phyloP scores from a whole-genome alignment of 2,113 vertebrate genomes.

The Python bivittatus region DNA sequence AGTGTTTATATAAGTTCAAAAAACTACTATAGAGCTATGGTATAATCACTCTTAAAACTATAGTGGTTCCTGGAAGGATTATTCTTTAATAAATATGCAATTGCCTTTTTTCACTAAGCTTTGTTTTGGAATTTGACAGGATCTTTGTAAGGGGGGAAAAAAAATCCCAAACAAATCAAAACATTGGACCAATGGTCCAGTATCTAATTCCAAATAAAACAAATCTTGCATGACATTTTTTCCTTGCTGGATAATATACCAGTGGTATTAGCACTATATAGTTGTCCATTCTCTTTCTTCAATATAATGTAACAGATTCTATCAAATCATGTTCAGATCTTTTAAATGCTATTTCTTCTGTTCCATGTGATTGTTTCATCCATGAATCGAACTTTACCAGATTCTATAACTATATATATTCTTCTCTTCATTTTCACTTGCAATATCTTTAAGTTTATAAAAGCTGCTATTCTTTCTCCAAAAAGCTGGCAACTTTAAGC shows the following conservation, averaged over 20 bases:
- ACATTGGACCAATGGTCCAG: constrained; percentile 41
- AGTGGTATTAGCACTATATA: constrained; percentile 14
- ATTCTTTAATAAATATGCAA: constrained; percentile 60
- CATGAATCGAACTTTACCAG: background rate
- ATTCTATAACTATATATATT: background rate
- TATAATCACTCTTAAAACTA: constrained; percentile 51
- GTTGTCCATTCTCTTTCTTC: constrained; percentile 17
- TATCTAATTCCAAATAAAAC: constrained; percentile 49
- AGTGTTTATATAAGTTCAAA: constrained; percentile 47
- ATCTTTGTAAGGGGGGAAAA: constrained; percentile 41
- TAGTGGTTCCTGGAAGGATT: constrained; percentile 54
- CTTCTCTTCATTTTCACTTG: background rate
- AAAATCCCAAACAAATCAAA: constrained; percentile 51
- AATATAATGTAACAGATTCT: background rate
- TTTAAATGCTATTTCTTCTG: constrained; percentile 10
- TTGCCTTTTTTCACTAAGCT: constrained; percentile 50
- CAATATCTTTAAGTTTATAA: background rate
- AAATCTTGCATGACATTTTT: constrained; percentile 46
- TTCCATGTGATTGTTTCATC: constrained; percentile 17
- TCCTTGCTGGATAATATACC: constrained; percentile 13
- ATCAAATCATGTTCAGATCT: background rate
- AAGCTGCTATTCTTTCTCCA: background rate
- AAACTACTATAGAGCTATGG: constrained; percentile 38
- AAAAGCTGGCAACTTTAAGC: too few relatives aligned
- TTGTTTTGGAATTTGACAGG: constrained; percentile 38